These are phyloP conservation scores for Callipepla squamata DNA, from an alignment of 2,113 vertebrate species.

Conservation along the genomic window DNA sequence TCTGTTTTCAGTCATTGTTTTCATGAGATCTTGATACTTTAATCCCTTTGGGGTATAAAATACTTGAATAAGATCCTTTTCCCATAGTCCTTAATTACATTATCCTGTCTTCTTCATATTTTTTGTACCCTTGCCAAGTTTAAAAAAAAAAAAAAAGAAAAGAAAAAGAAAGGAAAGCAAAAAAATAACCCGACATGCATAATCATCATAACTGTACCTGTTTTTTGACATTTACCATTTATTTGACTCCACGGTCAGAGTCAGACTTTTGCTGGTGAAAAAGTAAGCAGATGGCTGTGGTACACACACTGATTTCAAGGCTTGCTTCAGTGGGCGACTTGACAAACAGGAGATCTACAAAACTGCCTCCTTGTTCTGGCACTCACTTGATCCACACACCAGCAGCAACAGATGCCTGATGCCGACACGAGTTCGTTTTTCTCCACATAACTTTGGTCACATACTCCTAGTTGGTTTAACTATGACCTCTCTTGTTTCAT, in stretches of 20 bases:
- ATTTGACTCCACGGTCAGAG: constrained; percentile 45
- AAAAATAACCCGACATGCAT: neutral
- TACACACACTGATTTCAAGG: constrained; percentile 60
- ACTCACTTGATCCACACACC: constrained; percentile 39
- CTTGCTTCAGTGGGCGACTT: constrained; percentile 61
- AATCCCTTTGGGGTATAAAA: neutral
- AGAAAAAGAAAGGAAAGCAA: no score
- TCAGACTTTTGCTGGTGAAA: constrained; percentile 63
- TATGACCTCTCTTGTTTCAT: constrained; percentile 42
- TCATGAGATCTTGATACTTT: neutral
- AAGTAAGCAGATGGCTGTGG: constrained; percentile 50
- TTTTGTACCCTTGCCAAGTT: neutral
- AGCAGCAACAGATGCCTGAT: constrained; percentile 70
- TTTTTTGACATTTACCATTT: constrained; percentile 51
- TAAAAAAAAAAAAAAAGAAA: constrained; percentile 26
- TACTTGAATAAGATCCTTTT: constrained; percentile 32
- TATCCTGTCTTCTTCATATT: constrained; percentile 5
- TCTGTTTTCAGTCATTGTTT: constrained; percentile 14
- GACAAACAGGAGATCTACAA: constrained; percentile 64
- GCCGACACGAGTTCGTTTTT: constrained; percentile 55
- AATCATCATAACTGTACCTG: constrained; percentile 51
- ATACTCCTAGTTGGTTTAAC: constrained; percentile 14
- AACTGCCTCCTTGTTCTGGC: constrained; percentile 70
- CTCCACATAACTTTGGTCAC: constrained; percentile 25
- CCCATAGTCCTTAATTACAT: constrained; percentile 3